Conservation (phyloP, 2,888 invertebrate genomes). For the Heliconius cydno region DNA sequence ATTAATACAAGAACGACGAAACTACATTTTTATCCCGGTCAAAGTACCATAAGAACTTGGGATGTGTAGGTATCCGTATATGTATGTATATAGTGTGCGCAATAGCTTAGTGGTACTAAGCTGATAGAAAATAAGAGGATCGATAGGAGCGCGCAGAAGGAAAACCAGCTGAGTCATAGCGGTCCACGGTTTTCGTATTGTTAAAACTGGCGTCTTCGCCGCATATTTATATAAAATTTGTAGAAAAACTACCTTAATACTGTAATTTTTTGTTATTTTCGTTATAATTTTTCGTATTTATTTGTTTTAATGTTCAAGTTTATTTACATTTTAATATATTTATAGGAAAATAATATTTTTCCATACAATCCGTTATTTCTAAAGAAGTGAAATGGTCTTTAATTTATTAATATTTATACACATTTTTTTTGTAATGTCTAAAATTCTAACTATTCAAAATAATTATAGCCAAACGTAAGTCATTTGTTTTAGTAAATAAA, state of each 20-base stretch:
- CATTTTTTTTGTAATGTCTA: background rate
- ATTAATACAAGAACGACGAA: background rate
- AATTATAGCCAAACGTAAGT: background rate
- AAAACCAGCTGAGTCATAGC: conserved; percentile 32
- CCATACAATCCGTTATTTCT: background rate
- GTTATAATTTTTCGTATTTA: background rate
- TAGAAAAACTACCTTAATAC: no score
- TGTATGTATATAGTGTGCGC: conserved; percentile 33
- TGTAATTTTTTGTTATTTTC: no score
- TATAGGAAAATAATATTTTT: background rate
- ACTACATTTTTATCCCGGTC: background rate
- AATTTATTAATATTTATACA: background rate
- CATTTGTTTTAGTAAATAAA: background rate
- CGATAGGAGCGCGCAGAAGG: conserved; percentile 41
- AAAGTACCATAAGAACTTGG: conserved; percentile 19
- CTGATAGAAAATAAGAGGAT: conserved; percentile 37
- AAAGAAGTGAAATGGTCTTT: no score
- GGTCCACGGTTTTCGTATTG: conserved; percentile 16
- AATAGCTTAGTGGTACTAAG: conserved; percentile 22
- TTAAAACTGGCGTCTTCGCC: conserved; percentile 3
- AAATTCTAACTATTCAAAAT: background rate
- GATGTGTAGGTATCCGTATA: background rate
- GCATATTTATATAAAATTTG: background rate
- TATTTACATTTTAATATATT: background rate
- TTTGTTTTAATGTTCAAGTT: background rate